Evolutionary conservation across 2,797 vertebrate genomes (phyloP), one percentile per base, ranked within the genome.

Genomic region (Halcyon leucocephala): DNA sequence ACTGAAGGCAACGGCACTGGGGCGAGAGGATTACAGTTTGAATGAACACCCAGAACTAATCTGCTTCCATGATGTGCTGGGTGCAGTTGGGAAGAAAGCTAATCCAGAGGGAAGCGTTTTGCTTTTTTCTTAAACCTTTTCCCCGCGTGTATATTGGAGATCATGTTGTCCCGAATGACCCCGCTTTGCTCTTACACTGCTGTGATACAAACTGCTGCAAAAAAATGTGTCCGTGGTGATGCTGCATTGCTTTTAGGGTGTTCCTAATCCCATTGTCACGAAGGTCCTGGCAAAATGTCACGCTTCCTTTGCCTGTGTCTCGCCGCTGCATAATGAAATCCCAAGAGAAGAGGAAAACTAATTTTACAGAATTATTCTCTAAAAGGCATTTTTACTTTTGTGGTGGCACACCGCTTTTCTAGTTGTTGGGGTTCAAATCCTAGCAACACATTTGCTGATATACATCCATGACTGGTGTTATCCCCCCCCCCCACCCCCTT

Each of bases 1-100:
- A 37, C 72, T 46, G 90, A 69, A 84, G 94, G 88, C 69, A 74
- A 0, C 0, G 1, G 85, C 57, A 7, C 73, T 24, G 73, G 81
- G 81, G 46, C 4, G 19, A 76, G 89, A 72, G 89, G 69, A 70
- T 95, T 87, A 91, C 1, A 18, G 72, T 19, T 54, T 66, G 70
- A 71, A 14, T 65, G 90, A 83, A 65, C 78, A 91, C 76, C 85
- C 92, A 88, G 90, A 89, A 88, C 92, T 88, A 60, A 92, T 89
- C 67, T 78, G 39, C 67, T 92, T 81, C 94, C 46, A 3, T 57
- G 44, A 51, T 16, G 83, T 0, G 0, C 72, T 87, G 92, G 82
- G 33, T 92, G 42, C 33, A 4, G 44, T 78, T 85, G 82, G 86
- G 62, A 71, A 74, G 81, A 42, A 91, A 76, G 61, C 79, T 91